Conservation (phyloP, 2,888 invertebrate species). For the Pollenia angustigena region DNA sequence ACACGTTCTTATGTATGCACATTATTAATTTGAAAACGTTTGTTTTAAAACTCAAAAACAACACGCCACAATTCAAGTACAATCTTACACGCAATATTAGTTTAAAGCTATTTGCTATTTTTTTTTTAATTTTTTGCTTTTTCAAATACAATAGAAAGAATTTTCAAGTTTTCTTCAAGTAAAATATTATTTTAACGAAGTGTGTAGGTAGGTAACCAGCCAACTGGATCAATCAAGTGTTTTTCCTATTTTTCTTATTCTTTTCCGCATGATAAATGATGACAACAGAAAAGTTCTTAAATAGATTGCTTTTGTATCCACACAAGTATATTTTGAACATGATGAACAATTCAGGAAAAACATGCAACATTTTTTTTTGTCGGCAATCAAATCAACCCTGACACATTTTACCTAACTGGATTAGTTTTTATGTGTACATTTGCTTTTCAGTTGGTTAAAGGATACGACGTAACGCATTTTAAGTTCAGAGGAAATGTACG, state of each 20-base stretch:
- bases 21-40: conserved; percentile 31
- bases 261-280: conserved; percentile 67
- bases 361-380: conserved; percentile 46
- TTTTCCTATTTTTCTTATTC: conserved; percentile 20
- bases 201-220: conserved; percentile 59
- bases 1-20: neutral
- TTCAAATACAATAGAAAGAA: neutral
- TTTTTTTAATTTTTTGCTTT: neutral
- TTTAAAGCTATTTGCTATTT: neutral
- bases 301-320: neutral
- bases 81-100: conserved; percentile 57
- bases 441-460: conserved; percentile 5
- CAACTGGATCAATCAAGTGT: conserved; percentile 63
- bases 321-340: too few species aligned
- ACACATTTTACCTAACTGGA: neutral
- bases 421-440: neutral
- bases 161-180: conserved; percentile 2
- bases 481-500: neutral
- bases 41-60: conserved; percentile 21
- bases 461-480: conserved; percentile 13
- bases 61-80: conserved; percentile 58
- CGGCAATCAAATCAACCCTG: conserved; percentile 55
- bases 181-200: conserved; percentile 37
- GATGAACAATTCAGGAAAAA: conserved; percentile 2
- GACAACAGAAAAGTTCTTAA: conserved; percentile 38